Percentiles rank a stretch among this genome's conserved stretches.
Conservation (phyloP, 2,888 invertebrate genomes). For the Troilus luridus region DNA sequence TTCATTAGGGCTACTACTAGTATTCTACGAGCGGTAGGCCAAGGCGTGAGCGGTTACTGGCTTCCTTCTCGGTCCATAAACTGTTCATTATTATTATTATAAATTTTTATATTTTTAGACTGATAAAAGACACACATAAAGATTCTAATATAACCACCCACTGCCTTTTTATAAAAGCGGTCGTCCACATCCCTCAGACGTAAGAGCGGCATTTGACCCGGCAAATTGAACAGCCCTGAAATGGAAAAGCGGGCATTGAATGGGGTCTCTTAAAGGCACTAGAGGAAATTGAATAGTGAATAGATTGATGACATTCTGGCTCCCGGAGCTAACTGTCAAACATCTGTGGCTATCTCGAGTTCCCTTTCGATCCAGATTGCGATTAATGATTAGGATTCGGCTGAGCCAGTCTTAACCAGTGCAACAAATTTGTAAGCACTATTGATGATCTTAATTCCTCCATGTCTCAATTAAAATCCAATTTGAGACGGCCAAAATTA, state of each 20-base stretch:
- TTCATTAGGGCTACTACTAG: too few relatives aligned
- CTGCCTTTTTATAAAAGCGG: neutral
- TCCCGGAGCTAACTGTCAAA: neutral
- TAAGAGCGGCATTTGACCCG: neutral
- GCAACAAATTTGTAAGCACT: neutral
- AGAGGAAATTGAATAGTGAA: conserved; percentile 37
- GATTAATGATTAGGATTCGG: neutral
- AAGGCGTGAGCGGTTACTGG: too few relatives aligned
- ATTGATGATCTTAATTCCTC: neutral
- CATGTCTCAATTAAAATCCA: too few relatives aligned
- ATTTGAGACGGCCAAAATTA: too few relatives aligned
- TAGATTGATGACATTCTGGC: neutral
- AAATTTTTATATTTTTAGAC: too few relatives aligned
- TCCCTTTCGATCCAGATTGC: neutral
- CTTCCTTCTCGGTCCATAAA: too few relatives aligned
- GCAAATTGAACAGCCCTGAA: neutral
- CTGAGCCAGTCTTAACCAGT: neutral
- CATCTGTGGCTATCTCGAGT: neutral
- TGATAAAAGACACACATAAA: too few relatives aligned
- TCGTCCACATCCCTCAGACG: neutral
- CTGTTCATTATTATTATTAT: too few relatives aligned
- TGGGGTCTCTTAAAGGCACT: conserved; percentile 1
- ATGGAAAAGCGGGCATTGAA: conserved; percentile 27
- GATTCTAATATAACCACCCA: neutral
- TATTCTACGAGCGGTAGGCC: too few relatives aligned